These are phyloP conservation scores for Motacilla alba DNA, from an alignment of 2,113 vertebrate genomes.

Conservation along the genomic window DNA sequence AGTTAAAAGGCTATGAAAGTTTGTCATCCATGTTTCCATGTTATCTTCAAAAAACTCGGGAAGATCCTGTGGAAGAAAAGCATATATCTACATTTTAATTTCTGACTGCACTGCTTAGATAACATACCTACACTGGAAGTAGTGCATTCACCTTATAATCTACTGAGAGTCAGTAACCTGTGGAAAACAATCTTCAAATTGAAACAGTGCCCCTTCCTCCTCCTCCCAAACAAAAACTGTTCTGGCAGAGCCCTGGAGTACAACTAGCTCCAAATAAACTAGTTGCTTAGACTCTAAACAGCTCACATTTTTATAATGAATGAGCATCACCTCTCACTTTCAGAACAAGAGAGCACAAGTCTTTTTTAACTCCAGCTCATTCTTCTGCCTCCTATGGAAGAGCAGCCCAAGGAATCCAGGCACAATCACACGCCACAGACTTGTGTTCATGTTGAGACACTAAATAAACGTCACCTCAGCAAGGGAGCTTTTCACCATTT, in stretches of 20 bases:
- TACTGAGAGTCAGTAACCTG: not conserved
- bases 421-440: not conserved
- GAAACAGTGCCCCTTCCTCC: not conserved
- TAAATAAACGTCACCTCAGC: not conserved
- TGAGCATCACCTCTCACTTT: not conserved
- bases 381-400: not conserved
- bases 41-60: constrained; percentile 99
- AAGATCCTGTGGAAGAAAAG: constrained; percentile 82
- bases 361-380: not conserved
- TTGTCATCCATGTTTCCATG: constrained; percentile 99
- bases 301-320: not conserved
- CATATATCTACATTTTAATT: not conserved
- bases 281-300: not conserved
- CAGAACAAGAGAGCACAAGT: not conserved
- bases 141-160: not conserved
- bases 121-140: not conserved
- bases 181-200: not conserved
- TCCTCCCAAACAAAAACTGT: not conserved
- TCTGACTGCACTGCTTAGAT: not conserved
- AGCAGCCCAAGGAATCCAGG: not conserved
- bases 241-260: not conserved
- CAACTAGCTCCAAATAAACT: not conserved
- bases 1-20: constrained; percentile 94
- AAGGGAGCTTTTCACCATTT: not conserved
- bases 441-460: accelerated